Evolutionary conservation across 2,113 vertebrate genomes (phyloP).

Genomic region (Poicephalus gulielmi): DNA sequence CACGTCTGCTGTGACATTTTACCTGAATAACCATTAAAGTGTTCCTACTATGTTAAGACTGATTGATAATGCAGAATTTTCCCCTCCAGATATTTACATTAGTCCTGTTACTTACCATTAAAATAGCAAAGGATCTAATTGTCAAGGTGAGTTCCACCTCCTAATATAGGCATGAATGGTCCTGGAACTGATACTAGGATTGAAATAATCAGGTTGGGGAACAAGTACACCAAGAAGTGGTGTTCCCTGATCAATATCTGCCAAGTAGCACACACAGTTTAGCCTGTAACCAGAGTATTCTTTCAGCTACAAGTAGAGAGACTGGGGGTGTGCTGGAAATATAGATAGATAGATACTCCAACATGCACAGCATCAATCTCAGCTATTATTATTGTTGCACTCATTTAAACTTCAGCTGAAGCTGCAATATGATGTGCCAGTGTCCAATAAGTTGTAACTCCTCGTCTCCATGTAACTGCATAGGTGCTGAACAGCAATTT

Average conservation of each 20-base stretch:
- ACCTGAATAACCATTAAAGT: not conserved
- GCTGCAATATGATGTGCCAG: not conserved
- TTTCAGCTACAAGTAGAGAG: not conserved
- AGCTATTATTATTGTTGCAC: not conserved
- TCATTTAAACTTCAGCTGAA: not conserved
- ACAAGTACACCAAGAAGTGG: not conserved
- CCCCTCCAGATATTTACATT: not conserved
- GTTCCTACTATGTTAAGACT: not conserved
- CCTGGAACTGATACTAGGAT: not conserved
- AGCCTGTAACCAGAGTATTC: not conserved
- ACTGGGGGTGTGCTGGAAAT: not conserved
- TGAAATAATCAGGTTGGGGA: not conserved
- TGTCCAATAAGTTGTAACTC: not conserved
- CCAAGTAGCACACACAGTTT: rapidly evolving
- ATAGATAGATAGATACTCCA: not conserved
- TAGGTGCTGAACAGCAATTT: not conserved
- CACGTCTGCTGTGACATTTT: not conserved
- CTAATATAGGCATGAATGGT: not conserved
- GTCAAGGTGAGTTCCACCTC: not conserved
- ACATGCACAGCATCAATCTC: not conserved
- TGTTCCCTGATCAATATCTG: not conserved
- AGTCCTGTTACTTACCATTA: not conserved
- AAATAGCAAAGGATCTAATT: not conserved
- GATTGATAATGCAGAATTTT: not conserved
- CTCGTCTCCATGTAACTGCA: not conserved